Evolutionary conservation across 2,797 vertebrate genomes (phyloP).

Genomic region (Sebastes miniatus): DNA sequence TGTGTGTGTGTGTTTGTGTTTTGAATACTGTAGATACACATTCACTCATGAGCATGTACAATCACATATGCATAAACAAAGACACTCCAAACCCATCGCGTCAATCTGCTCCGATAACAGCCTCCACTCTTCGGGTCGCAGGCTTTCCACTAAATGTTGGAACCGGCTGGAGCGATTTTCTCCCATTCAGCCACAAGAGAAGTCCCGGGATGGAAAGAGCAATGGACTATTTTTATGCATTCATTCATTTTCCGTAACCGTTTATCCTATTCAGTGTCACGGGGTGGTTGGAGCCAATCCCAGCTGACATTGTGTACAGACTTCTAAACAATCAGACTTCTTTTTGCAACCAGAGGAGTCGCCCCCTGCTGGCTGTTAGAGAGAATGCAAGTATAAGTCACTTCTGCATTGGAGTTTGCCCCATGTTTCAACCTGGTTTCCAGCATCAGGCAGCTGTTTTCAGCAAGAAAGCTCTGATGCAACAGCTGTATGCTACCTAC

Average conservation of each 20-base stretch:
- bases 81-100: not conserved
- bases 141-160: not conserved
- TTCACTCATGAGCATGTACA: not conserved
- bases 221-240: too few relatives aligned
- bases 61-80: not conserved
- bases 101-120: not conserved
- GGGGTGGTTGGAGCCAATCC: too few relatives aligned
- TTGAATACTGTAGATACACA: not conserved
- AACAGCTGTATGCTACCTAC: not conserved
- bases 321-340: not conserved
- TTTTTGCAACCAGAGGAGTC: not conserved
- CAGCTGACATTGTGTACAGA: not conserved
- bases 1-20: not conserved
- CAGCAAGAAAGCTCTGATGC: too few relatives aligned
- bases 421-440: not conserved
- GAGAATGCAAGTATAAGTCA: not conserved
- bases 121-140: not conserved
- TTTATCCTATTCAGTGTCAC: too few relatives aligned
- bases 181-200: too few relatives aligned
- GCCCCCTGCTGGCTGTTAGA: not conserved
- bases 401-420: too few relatives aligned
- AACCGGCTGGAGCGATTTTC: too few relatives aligned
- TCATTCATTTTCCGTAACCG: too few relatives aligned
- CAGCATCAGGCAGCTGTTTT: not conserved
- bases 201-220: too few relatives aligned